Evolutionary conservation across 1,140 invertebrate species (phyloP).

Genomic region (Eciton burchellii): DNA sequence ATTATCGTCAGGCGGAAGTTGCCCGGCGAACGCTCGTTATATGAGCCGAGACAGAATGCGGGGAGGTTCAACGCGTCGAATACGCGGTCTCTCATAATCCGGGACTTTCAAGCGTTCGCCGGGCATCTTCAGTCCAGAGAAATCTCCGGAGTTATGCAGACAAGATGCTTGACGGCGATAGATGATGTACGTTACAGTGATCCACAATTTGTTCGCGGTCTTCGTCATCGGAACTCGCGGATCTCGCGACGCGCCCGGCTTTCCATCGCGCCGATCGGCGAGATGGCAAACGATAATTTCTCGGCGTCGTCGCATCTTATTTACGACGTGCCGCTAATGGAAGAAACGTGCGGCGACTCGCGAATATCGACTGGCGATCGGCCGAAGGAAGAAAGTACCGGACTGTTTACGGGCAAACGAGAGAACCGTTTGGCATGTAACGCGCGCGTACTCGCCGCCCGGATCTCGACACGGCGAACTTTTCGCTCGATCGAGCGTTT

Average conservation of each 20-base stretch:
- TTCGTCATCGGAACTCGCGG: conserved; percentile 33
- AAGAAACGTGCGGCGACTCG: conserved; percentile 78
- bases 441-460: background rate
- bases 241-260: conserved; percentile 49
- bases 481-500: conserved; percentile 34
- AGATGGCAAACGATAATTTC: conserved; percentile 74
- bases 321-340: conserved; percentile 78
- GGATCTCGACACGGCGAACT: conserved; percentile 40
- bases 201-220: conserved; percentile 29
- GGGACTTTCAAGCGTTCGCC: background rate
- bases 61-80: background rate
- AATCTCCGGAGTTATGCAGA: background rate
- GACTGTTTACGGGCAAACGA: conserved; percentile 39
- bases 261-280: conserved; percentile 60
- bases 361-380: conserved; percentile 76
- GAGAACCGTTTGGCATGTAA: conserved; percentile 58
- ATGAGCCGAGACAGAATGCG: background rate
- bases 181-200: conserved; percentile 53
- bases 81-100: background rate
- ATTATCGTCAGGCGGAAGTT: conserved; percentile 42
- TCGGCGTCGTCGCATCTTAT: conserved; percentile 76
- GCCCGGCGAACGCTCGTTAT: background rate
- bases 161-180: conserved; percentile 7
- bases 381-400: conserved; percentile 56
- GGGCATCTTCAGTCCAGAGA: background rate